Conservation (phyloP, 2,113 vertebrate genomes). For the Atlantisia rogersi region DNA sequence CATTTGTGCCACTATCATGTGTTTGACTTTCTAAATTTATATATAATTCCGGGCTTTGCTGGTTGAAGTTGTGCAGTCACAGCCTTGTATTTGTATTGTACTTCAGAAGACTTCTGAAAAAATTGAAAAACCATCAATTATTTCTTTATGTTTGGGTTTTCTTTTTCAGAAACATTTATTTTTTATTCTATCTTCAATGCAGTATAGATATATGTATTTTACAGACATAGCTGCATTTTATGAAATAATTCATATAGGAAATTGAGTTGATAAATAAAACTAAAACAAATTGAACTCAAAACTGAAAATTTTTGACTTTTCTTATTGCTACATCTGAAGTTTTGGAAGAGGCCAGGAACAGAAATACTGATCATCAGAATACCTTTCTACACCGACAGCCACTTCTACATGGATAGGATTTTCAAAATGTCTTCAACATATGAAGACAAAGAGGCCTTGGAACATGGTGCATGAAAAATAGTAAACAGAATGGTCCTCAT, state of each 20-base stretch:
- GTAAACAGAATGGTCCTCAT: background rate
- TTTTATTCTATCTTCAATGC: background rate
- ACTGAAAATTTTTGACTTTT: background rate
- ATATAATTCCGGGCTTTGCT: background rate
- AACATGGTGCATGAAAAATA: background rate
- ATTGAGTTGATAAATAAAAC: background rate
- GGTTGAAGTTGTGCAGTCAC: background rate
- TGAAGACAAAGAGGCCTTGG: background rate
- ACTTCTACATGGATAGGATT: background rate
- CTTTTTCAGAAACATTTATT: background rate
- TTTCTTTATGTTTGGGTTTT: too few relatives aligned
- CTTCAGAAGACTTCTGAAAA: background rate
- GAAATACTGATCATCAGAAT: background rate
- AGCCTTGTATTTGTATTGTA: background rate
- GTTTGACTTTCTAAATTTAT: background rate
- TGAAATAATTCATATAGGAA: fast-evolving
- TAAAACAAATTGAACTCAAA: background rate
- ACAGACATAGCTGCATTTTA: background rate
- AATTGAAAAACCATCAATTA: background rate
- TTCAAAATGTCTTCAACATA: background rate
- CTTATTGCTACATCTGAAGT: background rate
- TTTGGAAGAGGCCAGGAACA: background rate
- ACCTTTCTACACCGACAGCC: background rate
- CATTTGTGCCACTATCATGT: background rate
- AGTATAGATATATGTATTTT: background rate